Conservation (phyloP, 2,888 invertebrate genomes). For the Ernsta delagoae region DNA sequence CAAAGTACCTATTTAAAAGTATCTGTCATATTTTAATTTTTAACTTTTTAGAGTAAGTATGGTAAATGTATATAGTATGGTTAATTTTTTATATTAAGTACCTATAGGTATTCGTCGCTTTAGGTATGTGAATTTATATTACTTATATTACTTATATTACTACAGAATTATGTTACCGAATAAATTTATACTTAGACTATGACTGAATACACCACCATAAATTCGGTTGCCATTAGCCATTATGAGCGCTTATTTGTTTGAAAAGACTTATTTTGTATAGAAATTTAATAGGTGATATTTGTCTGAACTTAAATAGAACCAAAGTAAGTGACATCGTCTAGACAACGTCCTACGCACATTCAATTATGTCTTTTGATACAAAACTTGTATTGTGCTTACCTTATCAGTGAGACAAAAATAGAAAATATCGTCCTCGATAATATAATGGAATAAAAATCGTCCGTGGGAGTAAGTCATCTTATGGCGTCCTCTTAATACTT, state of each 20-base stretch:
- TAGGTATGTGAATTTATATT: no score
- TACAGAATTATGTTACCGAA: no score
- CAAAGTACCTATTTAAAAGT: no score
- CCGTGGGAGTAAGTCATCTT: conserved; percentile 94
- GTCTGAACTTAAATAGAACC: neutral
- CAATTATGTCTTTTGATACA: neutral
- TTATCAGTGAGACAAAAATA: conserved; percentile 98
- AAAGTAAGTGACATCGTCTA: neutral
- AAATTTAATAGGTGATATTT: neutral
- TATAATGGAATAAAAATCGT: conserved; percentile 90
- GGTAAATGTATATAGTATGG: no score
- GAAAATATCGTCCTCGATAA: conserved; percentile 91
- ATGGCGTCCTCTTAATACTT: conserved; percentile 90
- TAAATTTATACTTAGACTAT: neutral
- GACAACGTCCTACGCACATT: conserved; percentile 3
- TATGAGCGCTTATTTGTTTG: neutral
- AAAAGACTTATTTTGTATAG: neutral
- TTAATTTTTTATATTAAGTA: no score
- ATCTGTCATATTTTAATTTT: no score
- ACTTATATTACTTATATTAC: no score
- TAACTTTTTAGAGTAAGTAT: no score
- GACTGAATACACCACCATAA: no score
- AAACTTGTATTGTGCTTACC: conserved; percentile 82
- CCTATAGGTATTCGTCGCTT: no score
- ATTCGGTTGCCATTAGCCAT: neutral